phyloP scores from a whole-genome alignment of 2,888 invertebrate genomes.

The Lithodes maja region DNA sequence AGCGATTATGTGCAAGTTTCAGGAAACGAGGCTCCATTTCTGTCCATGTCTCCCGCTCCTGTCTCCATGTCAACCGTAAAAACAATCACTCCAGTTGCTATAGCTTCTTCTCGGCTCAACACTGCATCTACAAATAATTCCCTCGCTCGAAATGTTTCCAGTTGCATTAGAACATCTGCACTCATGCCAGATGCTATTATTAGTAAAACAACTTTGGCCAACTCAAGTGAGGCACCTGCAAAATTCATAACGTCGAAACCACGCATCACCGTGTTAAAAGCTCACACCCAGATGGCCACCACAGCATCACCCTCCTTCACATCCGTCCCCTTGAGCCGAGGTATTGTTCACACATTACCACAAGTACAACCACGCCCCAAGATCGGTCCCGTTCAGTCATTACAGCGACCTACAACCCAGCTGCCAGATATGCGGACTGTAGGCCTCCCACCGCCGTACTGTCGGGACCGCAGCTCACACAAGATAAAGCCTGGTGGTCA shows the following conservation, averaged over 20 bases:
- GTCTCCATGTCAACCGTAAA: constrained; percentile 70
- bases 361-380: constrained; percentile 67
- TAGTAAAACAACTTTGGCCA: constrained; percentile 74
- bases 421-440: constrained; percentile 44
- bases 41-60: constrained; percentile 58
- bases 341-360: constrained; percentile 66
- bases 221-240: constrained; percentile 81
- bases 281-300: constrained; percentile 78
- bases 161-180: constrained; percentile 31
- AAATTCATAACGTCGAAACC: constrained; percentile 86
- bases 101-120: constrained; percentile 67
- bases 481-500: constrained; percentile 44
- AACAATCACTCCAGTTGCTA: constrained; percentile 67
- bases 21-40: constrained; percentile 44
- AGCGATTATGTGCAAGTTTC: constrained; percentile 90
- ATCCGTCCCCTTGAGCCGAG: constrained; percentile 66
- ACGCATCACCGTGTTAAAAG: constrained; percentile 85
- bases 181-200: constrained; percentile 49
- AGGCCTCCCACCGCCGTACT: constrained; percentile 53
- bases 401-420: constrained; percentile 56
- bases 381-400: constrained; percentile 62
- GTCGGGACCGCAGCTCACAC: constrained; percentile 47
- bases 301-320: constrained; percentile 67
- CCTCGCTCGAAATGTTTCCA: constrained; percentile 13
- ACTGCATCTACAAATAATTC: constrained; percentile 49